Base-by-base conservation (phyloP, 2,888 invertebrate genomes). In the Iphiclides podalirius region DNA sequence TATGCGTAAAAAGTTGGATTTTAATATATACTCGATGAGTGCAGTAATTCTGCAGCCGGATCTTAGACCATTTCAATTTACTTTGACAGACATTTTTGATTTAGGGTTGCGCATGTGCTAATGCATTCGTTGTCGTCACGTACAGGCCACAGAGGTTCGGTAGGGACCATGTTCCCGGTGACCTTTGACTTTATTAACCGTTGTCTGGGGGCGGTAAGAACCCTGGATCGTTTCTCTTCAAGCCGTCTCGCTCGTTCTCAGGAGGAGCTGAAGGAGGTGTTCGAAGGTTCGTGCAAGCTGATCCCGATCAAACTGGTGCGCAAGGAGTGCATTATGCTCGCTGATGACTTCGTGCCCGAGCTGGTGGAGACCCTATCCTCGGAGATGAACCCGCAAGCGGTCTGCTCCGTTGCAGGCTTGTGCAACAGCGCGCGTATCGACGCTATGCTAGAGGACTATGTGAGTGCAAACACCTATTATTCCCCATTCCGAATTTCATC, bases 341-440 rank as follows among this genome's bases (percentile, higher is more conserved):
- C 94, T 0, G 96, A 97, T 72, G 91, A 96, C 65, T 96, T 95
- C 72, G 93, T 96, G 41, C 95, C 96, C 0, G 95, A 97, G 70
- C 76, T 97, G 47, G 92, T 97, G 20, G 97, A 97, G 70, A 95
- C 96, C 0, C 79, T 97, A 37, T 93, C 95, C 1, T 97, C 97
- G 0, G 91, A 97, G 81, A 97, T 97, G 97, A 94, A 97, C 84
- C 96, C 97, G 0, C 93, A 94, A 71, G 92, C 93, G 26, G 96
- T 97, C 26, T 97, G 96, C 75, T 92, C 95, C 0, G 95, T 96
- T 8, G 95, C 96, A 43, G 96, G 96, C 0, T 91, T 97, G 4
- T 97, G 97, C 65, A 96, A 97, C 73, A 96, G 91, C 66, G 92
- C 87, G 3, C 87, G 82, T 51, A 93, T 96, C 44, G 94, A 96